Base-by-base conservation (phyloP, 1,140 invertebrate species). In the Drosophila parvula region DNA sequence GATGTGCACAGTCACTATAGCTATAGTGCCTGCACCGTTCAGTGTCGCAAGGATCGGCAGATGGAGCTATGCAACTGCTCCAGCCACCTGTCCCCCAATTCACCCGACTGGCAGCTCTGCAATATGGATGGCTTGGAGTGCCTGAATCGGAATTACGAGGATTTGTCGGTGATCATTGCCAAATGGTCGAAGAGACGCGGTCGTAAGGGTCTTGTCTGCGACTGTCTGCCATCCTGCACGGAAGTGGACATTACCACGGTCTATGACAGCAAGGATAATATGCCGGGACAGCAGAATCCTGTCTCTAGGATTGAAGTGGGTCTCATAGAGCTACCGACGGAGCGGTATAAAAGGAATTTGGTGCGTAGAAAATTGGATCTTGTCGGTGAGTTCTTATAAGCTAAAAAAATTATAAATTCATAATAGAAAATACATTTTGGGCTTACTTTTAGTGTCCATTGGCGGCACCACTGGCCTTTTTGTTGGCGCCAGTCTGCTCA, bases 1-100 rank as follows among this genome's bases (percentile, higher is more conserved):
- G 91, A 94, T 16, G 94, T 95, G 0, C 95, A 95, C 84, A 92
- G 89, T 0, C 93, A 93, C 74, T 95, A 96, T 63, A 95, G 95
- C 30, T 95, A 95, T 76, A 95, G 94, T 12, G 94, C 95, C 0
- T 96, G 95, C 77, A 94, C 94, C 0, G 94, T 95, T 0, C 94
- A 95, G 74, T 96, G 95, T 65, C 92, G 95, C 30, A 94, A 94
- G 75, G 92, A 94, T 56, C 94, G 94, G 0, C 95, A 95, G 74
- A 77, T 95, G 22, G 74, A 92, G 27, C 73, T 93, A 1, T 96
- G 95, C 76, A 95, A 95, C 68, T 96, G 95, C 85, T 94, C 94
- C 5, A 95, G 94, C 57, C 95, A 95, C 85, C 93, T 95, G 58
- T 95, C 94, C 78, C 95, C 95, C 0, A 94, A 94, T 44, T 92